Percentiles rank a stretch among this genome's conserved stretches.
Evolutionary conservation across 1,140 invertebrate genomes (phyloP).

Genomic region (Brachionus asplanchnoidis): DNA sequence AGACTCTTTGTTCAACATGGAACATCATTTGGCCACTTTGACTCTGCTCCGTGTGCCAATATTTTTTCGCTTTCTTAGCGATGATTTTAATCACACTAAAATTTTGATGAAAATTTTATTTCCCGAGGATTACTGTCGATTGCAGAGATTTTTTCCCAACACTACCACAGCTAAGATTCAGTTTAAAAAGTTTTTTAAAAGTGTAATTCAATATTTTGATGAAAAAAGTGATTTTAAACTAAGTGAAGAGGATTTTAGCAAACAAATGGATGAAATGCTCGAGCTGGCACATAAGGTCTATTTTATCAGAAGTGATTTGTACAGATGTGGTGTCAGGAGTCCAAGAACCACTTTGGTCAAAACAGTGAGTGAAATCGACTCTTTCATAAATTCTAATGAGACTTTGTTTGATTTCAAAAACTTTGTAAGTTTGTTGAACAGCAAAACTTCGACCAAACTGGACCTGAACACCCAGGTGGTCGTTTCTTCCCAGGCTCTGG

Average conservation of each 20-base stretch:
- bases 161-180: neutral
- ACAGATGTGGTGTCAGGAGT: neutral
- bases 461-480: neutral
- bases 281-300: neutral
- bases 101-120: neutral
- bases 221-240: neutral
- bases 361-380: neutral
- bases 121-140: neutral
- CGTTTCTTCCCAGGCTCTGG: neutral
- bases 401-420: conserved; percentile 17
- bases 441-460: neutral
- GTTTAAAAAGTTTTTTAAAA: neutral
- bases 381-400: neutral
- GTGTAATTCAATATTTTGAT: neutral
- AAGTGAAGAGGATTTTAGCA: neutral
- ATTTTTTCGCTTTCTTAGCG: neutral
- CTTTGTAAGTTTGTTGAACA: neutral
- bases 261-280: conserved; percentile 38
- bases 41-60: neutral
- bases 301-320: neutral
- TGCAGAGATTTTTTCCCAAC: neutral
- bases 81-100: neutral
- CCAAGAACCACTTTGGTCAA: neutral
- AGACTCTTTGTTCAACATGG: neutral
- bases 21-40: neutral